phyloP scores from a whole-genome alignment of 2,797 vertebrate species.

The Poecilia wingei region DNA sequence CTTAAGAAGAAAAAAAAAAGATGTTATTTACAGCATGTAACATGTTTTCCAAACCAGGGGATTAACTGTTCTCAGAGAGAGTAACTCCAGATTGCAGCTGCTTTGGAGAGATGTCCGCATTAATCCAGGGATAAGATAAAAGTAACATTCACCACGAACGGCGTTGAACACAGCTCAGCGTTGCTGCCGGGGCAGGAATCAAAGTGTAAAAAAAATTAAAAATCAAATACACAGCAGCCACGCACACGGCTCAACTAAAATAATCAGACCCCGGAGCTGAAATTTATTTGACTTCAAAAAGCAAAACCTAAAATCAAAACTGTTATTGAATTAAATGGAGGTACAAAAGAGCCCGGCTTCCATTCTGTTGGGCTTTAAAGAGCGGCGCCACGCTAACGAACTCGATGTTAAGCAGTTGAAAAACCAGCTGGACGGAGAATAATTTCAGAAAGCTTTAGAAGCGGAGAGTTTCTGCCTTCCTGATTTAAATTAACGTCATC shows the following conservation, averaged over 20 bases:
- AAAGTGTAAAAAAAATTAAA: conserved; percentile 38
- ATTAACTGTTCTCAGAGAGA: conserved; percentile 7
- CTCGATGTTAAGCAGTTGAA: conserved; percentile 29
- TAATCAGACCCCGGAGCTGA: conserved; percentile 56
- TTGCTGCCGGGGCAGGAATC: conserved; percentile 39
- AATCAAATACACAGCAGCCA: conserved; percentile 26
- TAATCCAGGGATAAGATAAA: conserved; percentile 30
- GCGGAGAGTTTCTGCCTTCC: conserved; percentile 3
- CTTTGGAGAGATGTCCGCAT: conserved; percentile 18
- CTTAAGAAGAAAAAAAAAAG: neutral
- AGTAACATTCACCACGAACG: conserved; percentile 23
- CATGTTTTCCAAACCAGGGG: conserved; percentile 1
- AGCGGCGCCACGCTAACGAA: conserved; percentile 18
- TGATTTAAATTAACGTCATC: conserved; percentile 30
- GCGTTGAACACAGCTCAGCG: conserved; percentile 11
- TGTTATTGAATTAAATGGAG: conserved; percentile 48
- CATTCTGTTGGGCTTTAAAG: conserved; percentile 51
- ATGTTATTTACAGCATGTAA: conserved; percentile 2
- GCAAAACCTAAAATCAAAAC: conserved; percentile 45
- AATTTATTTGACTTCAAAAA: conserved; percentile 55
- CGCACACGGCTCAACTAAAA: conserved; percentile 33
- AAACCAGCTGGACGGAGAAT: conserved; percentile 22
- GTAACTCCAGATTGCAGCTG: neutral
- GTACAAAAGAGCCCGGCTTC: conserved; percentile 42
- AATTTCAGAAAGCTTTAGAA: conserved; percentile 41